phyloP scores from a whole-genome alignment of 2,888 invertebrate genomes.

The Yponomeuta cagnagella region DNA sequence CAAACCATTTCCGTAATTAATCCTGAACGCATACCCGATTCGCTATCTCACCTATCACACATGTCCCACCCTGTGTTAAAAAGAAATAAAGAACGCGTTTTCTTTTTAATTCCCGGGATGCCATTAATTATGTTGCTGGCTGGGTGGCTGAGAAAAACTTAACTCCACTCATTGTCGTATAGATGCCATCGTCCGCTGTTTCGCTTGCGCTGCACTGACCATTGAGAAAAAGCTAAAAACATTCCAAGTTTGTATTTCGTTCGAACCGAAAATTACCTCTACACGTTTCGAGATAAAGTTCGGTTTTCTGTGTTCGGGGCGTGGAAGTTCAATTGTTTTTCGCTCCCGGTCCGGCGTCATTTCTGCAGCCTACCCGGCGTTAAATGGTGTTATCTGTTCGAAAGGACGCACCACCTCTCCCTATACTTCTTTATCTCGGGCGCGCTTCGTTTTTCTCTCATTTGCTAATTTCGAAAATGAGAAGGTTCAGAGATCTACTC shows the following conservation, averaged over 20 bases:
- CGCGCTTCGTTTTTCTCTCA: constrained; percentile 67
- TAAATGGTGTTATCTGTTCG: constrained; percentile 72
- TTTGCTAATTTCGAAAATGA: constrained; percentile 76
- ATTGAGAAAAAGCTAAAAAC: constrained; percentile 23
- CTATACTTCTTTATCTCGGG: constrained; percentile 76
- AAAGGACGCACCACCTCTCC: constrained; percentile 73
- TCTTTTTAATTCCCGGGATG: constrained; percentile 71
- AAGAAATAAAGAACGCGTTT: constrained; percentile 43
- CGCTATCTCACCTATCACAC: constrained; percentile 53
- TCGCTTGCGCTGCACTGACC: constrained; percentile 41
- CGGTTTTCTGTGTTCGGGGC: neutral
- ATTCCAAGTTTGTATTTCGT: neutral
- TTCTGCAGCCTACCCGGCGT: constrained; percentile 63
- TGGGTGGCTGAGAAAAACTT: constrained; percentile 76
- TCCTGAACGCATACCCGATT: constrained; percentile 17
- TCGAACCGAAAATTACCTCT: neutral
- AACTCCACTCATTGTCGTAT: constrained; percentile 73
- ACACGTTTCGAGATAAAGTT: neutral
- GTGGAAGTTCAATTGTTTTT: neutral
- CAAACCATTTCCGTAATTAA: constrained; percentile 15
- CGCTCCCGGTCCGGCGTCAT: constrained; percentile 63
- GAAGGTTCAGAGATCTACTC: constrained; percentile 38
- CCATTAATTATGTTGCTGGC: constrained; percentile 76
- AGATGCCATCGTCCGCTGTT: constrained; percentile 61
- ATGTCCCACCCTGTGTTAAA: constrained; percentile 58